Conservation (phyloP, 2,888 invertebrate genomes). For the Parthenolecanium corni region DNA sequence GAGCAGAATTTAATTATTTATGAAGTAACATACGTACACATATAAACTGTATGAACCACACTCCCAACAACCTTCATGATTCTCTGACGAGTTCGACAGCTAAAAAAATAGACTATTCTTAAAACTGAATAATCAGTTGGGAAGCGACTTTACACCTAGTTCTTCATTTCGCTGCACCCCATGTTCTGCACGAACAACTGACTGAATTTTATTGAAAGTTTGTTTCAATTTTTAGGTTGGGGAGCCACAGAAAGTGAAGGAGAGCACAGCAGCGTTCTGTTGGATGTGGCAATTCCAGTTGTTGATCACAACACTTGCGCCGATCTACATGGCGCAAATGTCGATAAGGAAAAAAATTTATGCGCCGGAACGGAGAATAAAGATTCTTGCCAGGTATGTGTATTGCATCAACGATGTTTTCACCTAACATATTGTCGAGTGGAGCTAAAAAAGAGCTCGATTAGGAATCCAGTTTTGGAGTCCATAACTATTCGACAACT, state of each 20-base stretch:
- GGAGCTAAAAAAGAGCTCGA: neutral
- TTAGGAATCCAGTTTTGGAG: neutral
- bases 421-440: neutral
- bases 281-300: slow-evolving; percentile 66
- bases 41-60: too few species aligned
- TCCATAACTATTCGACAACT: too few species aligned
- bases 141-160: too few species aligned
- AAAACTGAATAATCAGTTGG: too few species aligned
- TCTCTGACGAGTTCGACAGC: too few species aligned
- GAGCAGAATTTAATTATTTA: too few species aligned
- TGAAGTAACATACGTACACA: too few species aligned
- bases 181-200: too few species aligned
- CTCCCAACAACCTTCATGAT: too few species aligned
- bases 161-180: too few species aligned
- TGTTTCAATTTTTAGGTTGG: slow-evolving; percentile 49
- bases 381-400: slow-evolving; percentile 65
- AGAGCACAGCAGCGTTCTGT: slow-evolving; percentile 51
- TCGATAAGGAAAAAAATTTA: slow-evolving; percentile 54
- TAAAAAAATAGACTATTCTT: too few species aligned
- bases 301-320: slow-evolving; percentile 59
- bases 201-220: neutral
- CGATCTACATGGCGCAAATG: slow-evolving; percentile 42
- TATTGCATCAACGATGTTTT: too few species aligned
- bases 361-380: slow-evolving; percentile 68
- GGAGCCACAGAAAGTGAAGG: slow-evolving; percentile 60